Percentiles rank a stretch among this genome's conserved stretches.
These are phyloP conservation scores for Nyctibius grandis DNA, from an alignment of 2,797 vertebrate genomes.

Conservation along the genomic window DNA sequence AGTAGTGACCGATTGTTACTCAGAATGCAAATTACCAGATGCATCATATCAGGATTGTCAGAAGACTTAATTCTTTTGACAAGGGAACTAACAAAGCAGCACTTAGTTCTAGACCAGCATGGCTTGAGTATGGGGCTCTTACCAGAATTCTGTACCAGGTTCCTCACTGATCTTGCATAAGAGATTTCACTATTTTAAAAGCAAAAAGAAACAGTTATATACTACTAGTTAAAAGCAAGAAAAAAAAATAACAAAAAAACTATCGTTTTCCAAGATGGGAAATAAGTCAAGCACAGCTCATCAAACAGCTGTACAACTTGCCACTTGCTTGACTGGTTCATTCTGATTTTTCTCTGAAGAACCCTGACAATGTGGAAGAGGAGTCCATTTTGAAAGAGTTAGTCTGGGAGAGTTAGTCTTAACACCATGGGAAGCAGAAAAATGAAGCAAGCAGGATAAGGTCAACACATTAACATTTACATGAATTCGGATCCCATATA, in stretches of 20 bases:
- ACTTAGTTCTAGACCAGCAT: not conserved
- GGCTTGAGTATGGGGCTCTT: not conserved
- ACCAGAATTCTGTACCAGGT: not conserved
- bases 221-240: not conserved
- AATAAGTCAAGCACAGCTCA: not conserved
- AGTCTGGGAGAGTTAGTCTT: not conserved
- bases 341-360: not conserved
- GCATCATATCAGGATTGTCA: not conserved
- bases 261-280: not conserved
- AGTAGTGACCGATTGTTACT: not conserved
- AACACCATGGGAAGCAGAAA: not conserved
- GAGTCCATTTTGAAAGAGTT: not conserved
- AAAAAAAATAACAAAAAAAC: not conserved
- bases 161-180: not conserved
- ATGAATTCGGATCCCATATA: conserved; percentile 23
- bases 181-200: not conserved
- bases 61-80: not conserved
- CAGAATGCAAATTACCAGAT: not conserved
- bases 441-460: conserved; percentile 38
- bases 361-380: not conserved
- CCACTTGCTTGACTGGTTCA: not conserved
- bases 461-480: conserved; percentile 56
- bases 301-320: not conserved
- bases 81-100: not conserved
- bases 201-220: not conserved